These are phyloP conservation scores for Coronaproctus castanopsis DNA, from an alignment of 2,888 invertebrate species.

Conservation along the genomic window DNA sequence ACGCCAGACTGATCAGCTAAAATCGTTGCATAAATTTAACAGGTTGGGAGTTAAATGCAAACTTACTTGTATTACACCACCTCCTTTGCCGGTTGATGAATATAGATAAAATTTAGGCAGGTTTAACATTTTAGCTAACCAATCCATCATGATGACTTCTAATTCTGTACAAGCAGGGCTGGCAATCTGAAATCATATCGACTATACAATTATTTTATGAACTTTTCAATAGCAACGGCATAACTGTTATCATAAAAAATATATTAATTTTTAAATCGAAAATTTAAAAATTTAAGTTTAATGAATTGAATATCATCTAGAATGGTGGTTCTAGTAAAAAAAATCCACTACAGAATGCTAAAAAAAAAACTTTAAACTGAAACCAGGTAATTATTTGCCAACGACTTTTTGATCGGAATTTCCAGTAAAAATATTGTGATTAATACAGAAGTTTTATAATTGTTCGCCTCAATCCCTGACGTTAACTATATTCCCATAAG, in stretches of 20 bases:
- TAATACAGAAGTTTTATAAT: not conserved
- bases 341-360: too few relatives aligned
- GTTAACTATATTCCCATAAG: too few relatives aligned
- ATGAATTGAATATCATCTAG: not conserved
- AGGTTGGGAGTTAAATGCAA: too few relatives aligned
- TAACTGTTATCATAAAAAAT: conserved; percentile 2
- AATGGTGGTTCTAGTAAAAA: too few relatives aligned
- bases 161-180: conserved; percentile 91
- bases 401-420: too few relatives aligned
- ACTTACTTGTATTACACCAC: conserved; percentile 51
- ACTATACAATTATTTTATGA: not conserved
- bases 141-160: conserved; percentile 86
- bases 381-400: too few relatives aligned
- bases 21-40: too few relatives aligned
- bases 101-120: conserved; percentile 70
- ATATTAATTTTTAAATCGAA: not conserved
- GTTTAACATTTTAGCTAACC: conserved; percentile 82
- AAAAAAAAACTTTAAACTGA: too few relatives aligned
- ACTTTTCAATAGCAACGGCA: not conserved
- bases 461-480: too few relatives aligned
- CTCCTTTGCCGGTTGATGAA: conserved; percentile 55
- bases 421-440: not conserved
- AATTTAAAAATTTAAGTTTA: not conserved
- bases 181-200: conserved; percentile 42
- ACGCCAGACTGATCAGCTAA: too few relatives aligned